These are phyloP conservation scores for Danio kyathit DNA, from an alignment of 2,797 vertebrate genomes.

Conservation along the genomic window DNA sequence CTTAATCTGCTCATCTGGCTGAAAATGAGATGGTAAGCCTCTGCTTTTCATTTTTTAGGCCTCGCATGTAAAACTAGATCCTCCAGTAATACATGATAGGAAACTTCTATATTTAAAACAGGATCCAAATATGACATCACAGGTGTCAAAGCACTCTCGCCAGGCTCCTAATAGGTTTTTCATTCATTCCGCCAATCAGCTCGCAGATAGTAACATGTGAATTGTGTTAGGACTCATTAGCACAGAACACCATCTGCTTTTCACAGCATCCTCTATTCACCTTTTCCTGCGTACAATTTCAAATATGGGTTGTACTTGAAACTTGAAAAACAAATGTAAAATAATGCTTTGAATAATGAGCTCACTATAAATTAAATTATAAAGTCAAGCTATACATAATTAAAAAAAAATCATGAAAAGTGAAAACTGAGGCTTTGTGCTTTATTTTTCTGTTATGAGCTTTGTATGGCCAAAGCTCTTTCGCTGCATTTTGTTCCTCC, in stretches of 20 bases:
- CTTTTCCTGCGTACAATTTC: not conserved
- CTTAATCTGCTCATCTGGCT: conserved; percentile 13
- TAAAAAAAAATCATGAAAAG: too few species aligned
- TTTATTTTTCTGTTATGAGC: too few species aligned
- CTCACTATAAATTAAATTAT: too few species aligned
- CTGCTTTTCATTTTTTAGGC: conserved; percentile 3
- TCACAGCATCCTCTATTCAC: not conserved
- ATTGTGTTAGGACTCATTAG: conserved; percentile 17
- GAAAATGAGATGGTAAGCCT: conserved; percentile 2
- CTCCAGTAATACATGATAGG: not conserved
- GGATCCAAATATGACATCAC: conserved; percentile 15
- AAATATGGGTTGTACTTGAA: too few species aligned
- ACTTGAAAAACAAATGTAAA: too few species aligned
- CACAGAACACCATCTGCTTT: conserved; percentile 32
- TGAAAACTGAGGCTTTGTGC: too few species aligned
- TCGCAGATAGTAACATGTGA: conserved; percentile 30
- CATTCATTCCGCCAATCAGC: conserved; percentile 10
- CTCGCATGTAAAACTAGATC: not conserved
- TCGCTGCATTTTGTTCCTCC: too few species aligned
- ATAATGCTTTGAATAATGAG: too few species aligned
- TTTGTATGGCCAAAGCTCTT: too few species aligned
- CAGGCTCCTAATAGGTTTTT: conserved; percentile 22
- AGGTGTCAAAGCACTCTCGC: conserved; percentile 11
- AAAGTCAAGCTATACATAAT: too few species aligned
- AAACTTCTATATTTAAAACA: conserved; percentile 33